Base-by-base conservation (phyloP, 2,888 invertebrate genomes). In the Meandrusa payeni region DNA sequence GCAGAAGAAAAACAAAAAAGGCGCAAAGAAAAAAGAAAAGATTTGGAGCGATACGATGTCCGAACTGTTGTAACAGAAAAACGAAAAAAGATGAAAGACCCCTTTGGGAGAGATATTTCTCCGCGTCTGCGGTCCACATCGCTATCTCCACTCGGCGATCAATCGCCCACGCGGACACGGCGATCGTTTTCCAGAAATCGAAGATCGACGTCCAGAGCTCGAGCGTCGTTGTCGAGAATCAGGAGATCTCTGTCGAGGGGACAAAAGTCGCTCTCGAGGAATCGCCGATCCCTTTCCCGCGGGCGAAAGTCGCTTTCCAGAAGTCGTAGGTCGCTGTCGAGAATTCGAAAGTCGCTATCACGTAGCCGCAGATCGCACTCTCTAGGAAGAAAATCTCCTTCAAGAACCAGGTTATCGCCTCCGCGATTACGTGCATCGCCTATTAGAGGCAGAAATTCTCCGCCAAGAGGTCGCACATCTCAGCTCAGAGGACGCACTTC, bases 11-110 rank as follows among this genome's bases (percentile, higher is more conserved):
- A 63, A 65, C 76, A 59, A 64, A 85, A 59, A 54, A 80, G 66
- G 66, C 82, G 71, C 59, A 85, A 64, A 55, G 88, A 76, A 49
- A 94, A 93, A 61, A 89, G 95, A 7, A 93, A 94, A 62, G 95
- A 96, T 61, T 78, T 96, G 34, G 94, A 93, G 59, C 89, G 96
- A 2, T 96, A 96, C 70, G 93, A 95, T 80, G 95, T 96, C 5
- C 89, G 96, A 24, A 92, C 93, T 48, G 82, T 96, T 22, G 93
- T 96, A 4, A 90, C 92, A 2, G 93, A 93, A 49, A 91, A 92
- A 55, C 90, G 92, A 0, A 81, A 90, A 44, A 85, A 89, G 20
- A 83, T 90, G 40, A 94, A 93, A 73, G 95, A 95, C 74, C 91
- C 93, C 36, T 95, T 95, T 76, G 95, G 95, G 0, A 88, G 95